Conservation (phyloP, 2,797 vertebrate genomes). For the Serranus cabrilla region DNA sequence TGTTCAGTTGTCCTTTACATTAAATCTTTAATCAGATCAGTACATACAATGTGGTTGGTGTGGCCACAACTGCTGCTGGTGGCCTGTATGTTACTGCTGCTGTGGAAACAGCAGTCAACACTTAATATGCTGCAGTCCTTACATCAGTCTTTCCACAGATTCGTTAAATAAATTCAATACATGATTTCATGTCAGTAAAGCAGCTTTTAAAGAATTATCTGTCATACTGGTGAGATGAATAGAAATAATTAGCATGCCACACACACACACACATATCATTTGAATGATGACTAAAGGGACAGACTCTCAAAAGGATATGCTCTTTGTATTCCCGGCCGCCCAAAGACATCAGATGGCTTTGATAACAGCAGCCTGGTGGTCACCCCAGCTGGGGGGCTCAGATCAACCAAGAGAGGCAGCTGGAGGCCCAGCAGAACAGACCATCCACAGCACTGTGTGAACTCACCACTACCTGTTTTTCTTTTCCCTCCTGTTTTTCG, state of each 20-base stretch:
- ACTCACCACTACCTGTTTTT: conserved; percentile 53
- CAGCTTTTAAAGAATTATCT: conserved; percentile 58
- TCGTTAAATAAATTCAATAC: conserved; percentile 32
- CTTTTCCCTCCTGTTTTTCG: conserved; percentile 36
- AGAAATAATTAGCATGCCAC: conserved; percentile 59
- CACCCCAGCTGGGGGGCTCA: conserved; percentile 69
- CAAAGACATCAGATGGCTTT: conserved; percentile 71
- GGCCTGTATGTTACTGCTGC: not conserved
- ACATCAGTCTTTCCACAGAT: conserved; percentile 31
- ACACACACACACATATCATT: conserved; percentile 43
- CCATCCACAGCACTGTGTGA: conserved; percentile 54
- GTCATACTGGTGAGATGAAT: conserved; percentile 46
- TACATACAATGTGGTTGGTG: not conserved
- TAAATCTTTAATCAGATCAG: too few species aligned
- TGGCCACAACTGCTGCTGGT: not conserved
- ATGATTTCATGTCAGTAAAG: conserved; percentile 44
- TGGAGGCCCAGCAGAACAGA: conserved; percentile 63
- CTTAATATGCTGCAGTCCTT: conserved; percentile 28
- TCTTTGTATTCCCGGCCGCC: conserved; percentile 49
- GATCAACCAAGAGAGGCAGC: conserved; percentile 71
- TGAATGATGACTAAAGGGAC: conserved; percentile 68
- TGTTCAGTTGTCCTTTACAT: too few species aligned
- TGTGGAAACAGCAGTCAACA: conserved; percentile 1
- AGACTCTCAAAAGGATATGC: conserved; percentile 64
- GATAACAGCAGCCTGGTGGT: conserved; percentile 74